phyloP scores from a whole-genome alignment of 30 jellyfish, hydroid and myxozoan species.

The Aurelia sp. region DNA sequence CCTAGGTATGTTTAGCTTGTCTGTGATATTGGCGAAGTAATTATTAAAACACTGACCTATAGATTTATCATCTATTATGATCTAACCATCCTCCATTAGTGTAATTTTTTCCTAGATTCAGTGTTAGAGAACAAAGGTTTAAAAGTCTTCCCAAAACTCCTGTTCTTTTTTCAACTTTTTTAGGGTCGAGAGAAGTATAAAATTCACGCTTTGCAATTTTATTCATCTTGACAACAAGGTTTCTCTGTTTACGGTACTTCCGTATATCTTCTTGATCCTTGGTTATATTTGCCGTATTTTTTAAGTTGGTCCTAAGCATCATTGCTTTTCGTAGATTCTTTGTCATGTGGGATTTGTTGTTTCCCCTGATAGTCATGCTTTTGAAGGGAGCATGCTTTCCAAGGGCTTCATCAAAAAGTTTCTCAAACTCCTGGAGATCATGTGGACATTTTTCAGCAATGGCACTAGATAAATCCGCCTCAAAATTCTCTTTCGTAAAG shows the following conservation, averaged over 20 bases:
- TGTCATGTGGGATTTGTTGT: too few relatives aligned
- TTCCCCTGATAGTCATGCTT: too few relatives aligned
- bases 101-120: slow-evolving; percentile 4
- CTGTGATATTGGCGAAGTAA: slow-evolving; percentile 16
- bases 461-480: too few relatives aligned
- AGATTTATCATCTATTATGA: slow-evolving; percentile 15
- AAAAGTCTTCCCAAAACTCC: slow-evolving; percentile 20
- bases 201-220: neutral
- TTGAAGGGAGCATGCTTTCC: too few relatives aligned
- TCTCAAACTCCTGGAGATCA: too few relatives aligned
- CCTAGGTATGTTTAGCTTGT: too few relatives aligned
- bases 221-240: slow-evolving; percentile 34
- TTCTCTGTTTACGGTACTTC: neutral
- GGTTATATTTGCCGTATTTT: slow-evolving; percentile 31
- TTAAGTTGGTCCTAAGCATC: neutral
- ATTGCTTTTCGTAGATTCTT: too few relatives aligned
- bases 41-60: slow-evolving; percentile 17
- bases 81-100: slow-evolving; percentile 17
- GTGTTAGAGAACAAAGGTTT: slow-evolving; percentile 18
- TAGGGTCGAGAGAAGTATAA: too few relatives aligned
- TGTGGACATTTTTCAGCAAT: too few relatives aligned
- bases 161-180: too few relatives aligned
- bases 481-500: too few relatives aligned
- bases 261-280: slow-evolving; percentile 17
- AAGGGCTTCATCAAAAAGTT: too few relatives aligned